Evolutionary conservation across 2,113 vertebrate species (phyloP).

Genomic region (Paracanthobrama guichenoti): DNA sequence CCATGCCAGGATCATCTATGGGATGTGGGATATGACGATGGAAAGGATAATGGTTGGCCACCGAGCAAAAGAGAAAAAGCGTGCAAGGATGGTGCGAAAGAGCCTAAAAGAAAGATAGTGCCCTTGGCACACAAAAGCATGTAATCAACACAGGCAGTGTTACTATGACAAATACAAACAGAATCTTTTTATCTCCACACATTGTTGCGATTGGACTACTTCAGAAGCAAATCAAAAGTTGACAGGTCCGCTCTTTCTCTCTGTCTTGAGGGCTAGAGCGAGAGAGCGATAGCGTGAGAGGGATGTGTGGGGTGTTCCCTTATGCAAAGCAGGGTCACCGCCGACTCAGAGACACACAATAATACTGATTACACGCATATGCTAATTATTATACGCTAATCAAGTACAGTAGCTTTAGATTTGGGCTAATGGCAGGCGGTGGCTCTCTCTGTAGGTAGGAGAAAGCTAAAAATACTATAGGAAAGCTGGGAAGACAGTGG

Average conservation of each 20-base stretch:
- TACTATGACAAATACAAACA: slow-evolving; percentile 43
- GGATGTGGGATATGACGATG: slow-evolving; percentile 36
- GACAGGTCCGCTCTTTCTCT: slow-evolving; percentile 52
- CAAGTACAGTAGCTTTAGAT: slow-evolving; percentile 81
- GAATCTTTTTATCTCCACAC: slow-evolving; percentile 35
- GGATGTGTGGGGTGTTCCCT: slow-evolving; percentile 67
- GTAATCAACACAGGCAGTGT: slow-evolving; percentile 14
- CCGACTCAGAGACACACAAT: slow-evolving; percentile 78
- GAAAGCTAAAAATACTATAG: slow-evolving; percentile 70
- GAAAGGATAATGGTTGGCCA: slow-evolving; percentile 33
- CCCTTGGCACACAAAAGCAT: slow-evolving; percentile 19
- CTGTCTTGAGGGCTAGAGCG: slow-evolving; percentile 62
- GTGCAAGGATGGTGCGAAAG: not conserved
- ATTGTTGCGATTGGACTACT: slow-evolving; percentile 30
- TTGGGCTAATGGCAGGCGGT: slow-evolving; percentile 71
- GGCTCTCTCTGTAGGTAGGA: slow-evolving; percentile 66
- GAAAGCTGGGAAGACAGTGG: slow-evolving; percentile 41
- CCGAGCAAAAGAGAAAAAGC: slow-evolving; percentile 27
- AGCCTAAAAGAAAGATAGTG: slow-evolving; percentile 21
- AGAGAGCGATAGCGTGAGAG: slow-evolving; percentile 65
- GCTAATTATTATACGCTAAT: slow-evolving; percentile 84
- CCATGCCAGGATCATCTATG: slow-evolving; percentile 34
- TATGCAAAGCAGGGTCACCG: slow-evolving; percentile 82
- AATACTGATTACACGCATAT: slow-evolving; percentile 86
- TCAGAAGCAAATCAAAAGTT: slow-evolving; percentile 49